A percentile compares a stretch with the other conserved stretches of the same genome.
phyloP scores from a whole-genome alignment of 2,797 vertebrate genomes.

The Tapera naevia region DNA sequence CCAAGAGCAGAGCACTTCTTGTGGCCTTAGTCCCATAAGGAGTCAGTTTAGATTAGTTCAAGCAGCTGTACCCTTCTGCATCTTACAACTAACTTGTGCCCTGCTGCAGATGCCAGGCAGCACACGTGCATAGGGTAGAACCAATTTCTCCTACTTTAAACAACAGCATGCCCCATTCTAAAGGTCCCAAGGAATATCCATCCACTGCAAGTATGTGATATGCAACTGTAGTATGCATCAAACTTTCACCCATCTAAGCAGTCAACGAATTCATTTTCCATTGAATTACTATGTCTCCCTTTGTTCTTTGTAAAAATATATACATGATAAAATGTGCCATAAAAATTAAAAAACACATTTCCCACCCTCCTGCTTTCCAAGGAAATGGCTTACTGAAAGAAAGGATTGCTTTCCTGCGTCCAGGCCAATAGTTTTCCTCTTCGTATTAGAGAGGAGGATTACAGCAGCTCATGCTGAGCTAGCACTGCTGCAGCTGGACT shows the following conservation, averaged over 20 bases:
- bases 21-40: no score
- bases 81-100: not conserved
- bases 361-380: not conserved
- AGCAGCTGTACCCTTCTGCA: not conserved
- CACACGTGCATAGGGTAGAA: not conserved
- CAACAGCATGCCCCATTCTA: not conserved
- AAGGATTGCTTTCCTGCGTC: not conserved
- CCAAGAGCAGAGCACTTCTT: not conserved
- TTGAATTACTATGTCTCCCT: not conserved
- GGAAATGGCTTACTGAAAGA: not conserved
- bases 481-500: constrained; percentile 13
- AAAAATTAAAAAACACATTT: not conserved
- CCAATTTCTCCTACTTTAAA: not conserved
- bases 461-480: not conserved
- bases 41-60: not conserved
- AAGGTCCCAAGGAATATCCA: not conserved
- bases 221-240: rapidly evolving
- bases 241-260: not conserved
- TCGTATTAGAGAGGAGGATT: not conserved
- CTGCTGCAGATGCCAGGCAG: not conserved
- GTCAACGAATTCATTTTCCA: not conserved
- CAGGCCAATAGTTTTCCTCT: not conserved
- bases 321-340: not conserved
- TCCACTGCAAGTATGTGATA: not conserved
- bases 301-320: not conserved